These are phyloP conservation scores for Microcebus murinus DNA, from an alignment of 2,113 vertebrate genomes.

Conservation along the genomic window DNA sequence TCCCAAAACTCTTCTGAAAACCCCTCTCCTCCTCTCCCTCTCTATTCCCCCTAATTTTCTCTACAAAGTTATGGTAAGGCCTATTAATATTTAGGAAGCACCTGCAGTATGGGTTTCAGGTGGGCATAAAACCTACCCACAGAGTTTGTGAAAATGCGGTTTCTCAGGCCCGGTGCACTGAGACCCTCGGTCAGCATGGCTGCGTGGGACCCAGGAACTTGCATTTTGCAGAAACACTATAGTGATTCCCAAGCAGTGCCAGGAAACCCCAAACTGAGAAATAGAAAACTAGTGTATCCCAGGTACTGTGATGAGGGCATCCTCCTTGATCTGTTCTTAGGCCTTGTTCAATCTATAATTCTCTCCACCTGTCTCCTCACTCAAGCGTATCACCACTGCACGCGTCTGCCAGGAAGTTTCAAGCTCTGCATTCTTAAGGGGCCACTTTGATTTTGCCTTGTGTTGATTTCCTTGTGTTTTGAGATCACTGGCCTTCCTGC, in stretches of 20 bases:
- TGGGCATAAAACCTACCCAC: neutral
- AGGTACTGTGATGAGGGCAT: neutral
- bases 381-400: accelerated
- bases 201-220: neutral
- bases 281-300: neutral
- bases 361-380: neutral
- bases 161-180: neutral
- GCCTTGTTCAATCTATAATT: no score
- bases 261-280: neutral
- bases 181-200: no score
- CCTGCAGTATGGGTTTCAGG: neutral
- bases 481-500: neutral
- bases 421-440: neutral
- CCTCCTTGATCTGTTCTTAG: neutral
- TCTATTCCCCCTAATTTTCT: neutral
- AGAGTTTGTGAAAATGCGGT: neutral
- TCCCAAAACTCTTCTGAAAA: neutral
- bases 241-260: neutral
- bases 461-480: neutral
- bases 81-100: neutral
- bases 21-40: no score
- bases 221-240: neutral
- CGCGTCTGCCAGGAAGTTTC: accelerated
- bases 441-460: neutral
- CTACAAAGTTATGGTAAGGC: neutral